Base-by-base conservation (phyloP, 2,888 invertebrate genomes). In the Phania funesta region DNA sequence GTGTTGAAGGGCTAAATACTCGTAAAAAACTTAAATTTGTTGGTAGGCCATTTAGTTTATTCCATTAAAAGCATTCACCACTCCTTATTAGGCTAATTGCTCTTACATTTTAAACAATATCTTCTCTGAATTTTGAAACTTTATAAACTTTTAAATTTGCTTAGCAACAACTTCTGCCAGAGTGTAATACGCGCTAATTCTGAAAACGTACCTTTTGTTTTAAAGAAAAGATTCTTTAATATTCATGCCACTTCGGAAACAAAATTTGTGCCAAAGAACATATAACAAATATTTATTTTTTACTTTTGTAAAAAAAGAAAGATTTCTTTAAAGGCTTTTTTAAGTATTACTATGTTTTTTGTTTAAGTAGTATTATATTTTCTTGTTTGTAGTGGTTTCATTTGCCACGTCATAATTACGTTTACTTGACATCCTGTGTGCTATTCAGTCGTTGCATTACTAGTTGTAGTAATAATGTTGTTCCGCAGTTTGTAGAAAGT, bases 351-450 rank as follows among this genome's bases (percentile, higher is more conserved):
- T 22, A 22, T 26, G 22, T 29, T 54, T 20, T 67, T 65, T 65
- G 50, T 65, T 35, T 38, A 9, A 58, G 38, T 20, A 20, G 56
- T 38, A 26, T 32, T 18, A 48, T 20, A 38, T 29, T 7, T 41
- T 38, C n/a, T 67, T 8, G 18, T 1, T 32, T 38, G 16, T 52
- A 26, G 9, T 68, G 24, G 7, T 71, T 60, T 60, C 4, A 41
- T 60, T 20, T 26, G 6, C 13, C 18, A 29, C 60, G 48, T 71
- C 11, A 35, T 48, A 58, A 71, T 62, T 52, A 29, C 11, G 38
- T 62, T 16, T 16, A 35, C 32, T 64, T 44, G 52, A 44, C 35
- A 64, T 64, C 44, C 64, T 52, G 38, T 29, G 11, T 22, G 13
- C 7, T 3, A 38, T 38, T 71, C 20, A 48, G n/a, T 56, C 7